Evolutionary conservation across 1,140 invertebrate species (phyloP), one percentile per base, ranked within the genome.

Genomic region (Zaprionus vittiger): DNA sequence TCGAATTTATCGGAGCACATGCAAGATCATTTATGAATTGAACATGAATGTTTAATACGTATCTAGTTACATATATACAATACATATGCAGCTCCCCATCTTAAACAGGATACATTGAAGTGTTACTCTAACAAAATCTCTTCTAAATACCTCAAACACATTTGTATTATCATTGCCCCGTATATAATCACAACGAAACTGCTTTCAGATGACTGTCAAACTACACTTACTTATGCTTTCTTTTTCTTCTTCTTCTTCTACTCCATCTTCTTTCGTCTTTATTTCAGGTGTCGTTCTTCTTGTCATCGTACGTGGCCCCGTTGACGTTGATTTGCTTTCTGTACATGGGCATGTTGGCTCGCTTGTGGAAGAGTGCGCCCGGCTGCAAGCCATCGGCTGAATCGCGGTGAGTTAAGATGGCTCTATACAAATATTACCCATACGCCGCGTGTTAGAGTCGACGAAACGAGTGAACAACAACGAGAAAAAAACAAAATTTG

Each of bases 291-390:
- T 95, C 95, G 14, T 98, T 98, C 93, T 97, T 98, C 91, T 93
- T 97, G 24, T 96, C 96, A n/a, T 97, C 97, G 15, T 98, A 98
- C 93, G 95, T 97, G 70, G 94, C 98, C 55, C 97, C 97, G 1
- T 92, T 98, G 92, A 95, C 95, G n/a, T 93, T 98, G 74, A 98
- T 98, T 82, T 96, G 96, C 90, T 95, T 97, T 52, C 94, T 99
- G 49, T 99, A 99, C 93, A 95, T 98, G 89, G 95, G 97, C 75
- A 98, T 99, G 97, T 93, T 99, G 81, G 95, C 96, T 68, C 95
- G 97, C 55, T 94, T 99, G 67, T 99, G 98, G 98, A 95, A 97
- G 91, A 96, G 96, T 68, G 95, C 95, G 26, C 96, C 97, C 1
- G 96, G 96, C 22, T 96, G 96, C 7, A 95, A 95, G 67, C 94